Conservation (phyloP, 2,797 vertebrate genomes). For the Periophthalmus magnuspinnatus region DNA sequence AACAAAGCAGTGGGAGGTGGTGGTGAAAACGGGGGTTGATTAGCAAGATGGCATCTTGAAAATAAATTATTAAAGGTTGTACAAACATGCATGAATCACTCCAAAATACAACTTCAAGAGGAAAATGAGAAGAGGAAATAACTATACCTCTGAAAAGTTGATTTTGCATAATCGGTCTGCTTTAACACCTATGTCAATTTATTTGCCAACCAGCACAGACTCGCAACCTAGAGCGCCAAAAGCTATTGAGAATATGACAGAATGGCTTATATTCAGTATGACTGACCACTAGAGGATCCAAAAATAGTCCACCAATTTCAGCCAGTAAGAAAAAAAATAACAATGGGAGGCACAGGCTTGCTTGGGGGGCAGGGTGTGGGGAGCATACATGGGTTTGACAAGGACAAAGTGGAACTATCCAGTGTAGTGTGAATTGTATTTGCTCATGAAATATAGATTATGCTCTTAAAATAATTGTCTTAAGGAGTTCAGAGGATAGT, state of each 20-base stretch:
- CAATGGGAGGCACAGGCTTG: not conserved
- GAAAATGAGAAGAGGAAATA: no score
- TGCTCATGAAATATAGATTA: not conserved
- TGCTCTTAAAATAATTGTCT: not conserved
- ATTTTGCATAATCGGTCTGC: no score
- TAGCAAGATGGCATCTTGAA: no score
- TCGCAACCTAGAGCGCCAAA: not conserved
- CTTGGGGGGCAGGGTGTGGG: not conserved
- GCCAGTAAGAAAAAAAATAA: not conserved
- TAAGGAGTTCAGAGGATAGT: not conserved
- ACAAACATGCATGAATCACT: no score
- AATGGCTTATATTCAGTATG: not conserved
- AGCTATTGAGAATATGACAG: not conserved
- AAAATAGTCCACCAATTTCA: slow-evolving; percentile 1
- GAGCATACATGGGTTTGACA: not conserved
- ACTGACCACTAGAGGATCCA: not conserved
- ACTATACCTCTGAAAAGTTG: no score
- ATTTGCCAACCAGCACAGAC: no score
- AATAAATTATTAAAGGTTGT: no score
- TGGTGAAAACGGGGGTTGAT: no score
- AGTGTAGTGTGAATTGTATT: not conserved
- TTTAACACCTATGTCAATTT: no score
- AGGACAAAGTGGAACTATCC: not conserved
- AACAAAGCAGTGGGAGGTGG: no score
- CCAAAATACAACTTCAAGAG: no score